Conservation (phyloP, 2,113 vertebrate genomes). For the Anthoscopus minutus region DNA sequence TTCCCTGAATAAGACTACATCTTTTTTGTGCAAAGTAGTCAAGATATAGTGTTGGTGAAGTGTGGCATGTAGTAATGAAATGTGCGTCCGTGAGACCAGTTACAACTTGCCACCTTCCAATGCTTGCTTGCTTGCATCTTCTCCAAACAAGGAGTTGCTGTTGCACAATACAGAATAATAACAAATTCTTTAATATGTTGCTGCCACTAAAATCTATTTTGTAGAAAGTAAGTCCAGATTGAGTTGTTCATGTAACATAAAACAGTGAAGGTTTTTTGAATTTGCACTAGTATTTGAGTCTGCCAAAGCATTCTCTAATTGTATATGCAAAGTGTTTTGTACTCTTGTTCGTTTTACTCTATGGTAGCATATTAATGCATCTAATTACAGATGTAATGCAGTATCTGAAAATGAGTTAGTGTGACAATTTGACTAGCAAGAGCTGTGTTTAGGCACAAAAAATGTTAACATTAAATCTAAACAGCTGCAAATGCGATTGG, state of each 20-base stretch:
- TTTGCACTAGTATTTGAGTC: neutral
- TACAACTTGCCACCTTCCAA: neutral
- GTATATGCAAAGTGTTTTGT: accelerated
- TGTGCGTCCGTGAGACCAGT: neutral
- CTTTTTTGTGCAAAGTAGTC: neutral
- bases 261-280: neutral
- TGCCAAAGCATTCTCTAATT: neutral
- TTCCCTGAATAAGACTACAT: neutral
- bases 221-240: neutral
- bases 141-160: neutral
- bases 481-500: neutral
- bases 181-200: neutral
- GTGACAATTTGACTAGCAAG: neutral
- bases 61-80: neutral
- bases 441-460: neutral
- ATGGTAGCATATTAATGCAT: neutral
- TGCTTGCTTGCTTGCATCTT: neutral
- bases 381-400: neutral
- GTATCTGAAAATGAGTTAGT: neutral
- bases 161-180: neutral
- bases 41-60: neutral
- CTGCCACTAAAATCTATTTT: neutral
- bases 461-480: neutral
- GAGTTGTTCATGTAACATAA: neutral
- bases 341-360: neutral